Base-by-base conservation (phyloP, 2,113 vertebrate species). In the Taurulus bubalis region DNA sequence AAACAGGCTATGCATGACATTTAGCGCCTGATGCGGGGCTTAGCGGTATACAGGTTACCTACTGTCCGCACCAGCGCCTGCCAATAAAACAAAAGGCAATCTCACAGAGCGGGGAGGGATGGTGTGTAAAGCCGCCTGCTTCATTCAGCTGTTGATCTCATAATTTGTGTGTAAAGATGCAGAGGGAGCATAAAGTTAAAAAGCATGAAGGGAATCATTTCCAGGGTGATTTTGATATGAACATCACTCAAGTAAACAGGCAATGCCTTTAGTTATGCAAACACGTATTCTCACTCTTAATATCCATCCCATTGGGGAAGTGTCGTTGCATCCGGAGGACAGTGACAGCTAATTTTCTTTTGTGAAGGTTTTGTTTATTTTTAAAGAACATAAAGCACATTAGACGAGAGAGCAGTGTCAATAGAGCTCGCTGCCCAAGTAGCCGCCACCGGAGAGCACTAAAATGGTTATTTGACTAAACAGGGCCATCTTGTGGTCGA, bases 1-100 rank as follows among this genome's bases (percentile, higher is more conserved):
- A 95, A 93, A 91, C 90, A 93, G 91, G 85, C 92, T 91, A 90
- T 91, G 92, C 94, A 88, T 96, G 94, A 95, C 94, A 96, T 96
- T 96, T 95, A 94, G 86, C 82, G 87, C 88, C 88, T 92, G 89
- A 86, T 88, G 90, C 77, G 6, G 77, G 82, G 87, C 85, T 93
- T 84, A 81, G 80, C 74, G 20, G 81, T 63, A 75, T 81, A 87
- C 91, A 91, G 90, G 93, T 91, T 89, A 87, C 85, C 81, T 82
- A 88, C 89, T 84, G 88, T 89, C 90, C 64, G 36, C 84, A 80
- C 36, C 79, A 69, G 81, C 85, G 85, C 45, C 65, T 85, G 86
- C 90, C 89, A 92, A 94, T 95, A 94, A 95, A 96, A 93, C 73
- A 82, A 83, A 91, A 93, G 85, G 72, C 93, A 95, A 95, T 95